phyloP scores from a whole-genome alignment of 2,113 vertebrate genomes.

The Eleginops maclovinus region DNA sequence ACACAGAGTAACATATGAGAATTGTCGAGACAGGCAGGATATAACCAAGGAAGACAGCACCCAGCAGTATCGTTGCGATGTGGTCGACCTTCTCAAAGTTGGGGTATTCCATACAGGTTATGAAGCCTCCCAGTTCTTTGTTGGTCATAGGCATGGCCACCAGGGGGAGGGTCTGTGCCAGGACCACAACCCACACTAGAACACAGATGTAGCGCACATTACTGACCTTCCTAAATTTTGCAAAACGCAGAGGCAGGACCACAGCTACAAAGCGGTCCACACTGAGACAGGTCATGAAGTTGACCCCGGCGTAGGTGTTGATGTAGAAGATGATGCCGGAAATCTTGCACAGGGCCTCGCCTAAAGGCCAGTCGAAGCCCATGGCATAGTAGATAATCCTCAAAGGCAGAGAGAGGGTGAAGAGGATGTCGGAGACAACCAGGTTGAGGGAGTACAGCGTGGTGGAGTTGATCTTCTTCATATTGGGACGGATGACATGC shows the following conservation, averaged over 20 bases:
- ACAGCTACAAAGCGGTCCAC: slow-evolving; percentile 95
- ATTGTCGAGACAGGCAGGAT: slow-evolving; percentile 89
- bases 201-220: slow-evolving; percentile 89
- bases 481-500: slow-evolving; percentile 90
- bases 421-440: slow-evolving; percentile 95
- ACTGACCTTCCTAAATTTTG: slow-evolving; percentile 86
- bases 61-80: slow-evolving; percentile 90
- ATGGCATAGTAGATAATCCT: slow-evolving; percentile 90
- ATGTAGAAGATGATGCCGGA: slow-evolving; percentile 91
- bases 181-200: slow-evolving; percentile 90
- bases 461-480: slow-evolving; percentile 97
- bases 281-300: slow-evolving; percentile 98
- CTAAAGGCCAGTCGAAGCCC: slow-evolving; percentile 93
- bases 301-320: slow-evolving; percentile 95
- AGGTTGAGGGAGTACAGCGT: slow-evolving; percentile 96
- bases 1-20: slow-evolving; percentile 90
- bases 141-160: slow-evolving; percentile 87
- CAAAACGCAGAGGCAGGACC: slow-evolving; percentile 90
- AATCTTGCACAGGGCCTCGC: slow-evolving; percentile 88
- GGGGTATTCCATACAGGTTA: slow-evolving; percentile 97
- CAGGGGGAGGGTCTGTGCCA: slow-evolving; percentile 92
- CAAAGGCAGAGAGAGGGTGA: slow-evolving; percentile 88
- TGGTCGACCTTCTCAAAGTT: slow-evolving; percentile 88
- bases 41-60: slow-evolving; percentile 91
- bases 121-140: slow-evolving; percentile 67